Evolutionary conservation across 2,888 invertebrate genomes (phyloP), one percentile per base, ranked within the genome.

Genomic region (Eupithecia vulgata): DNA sequence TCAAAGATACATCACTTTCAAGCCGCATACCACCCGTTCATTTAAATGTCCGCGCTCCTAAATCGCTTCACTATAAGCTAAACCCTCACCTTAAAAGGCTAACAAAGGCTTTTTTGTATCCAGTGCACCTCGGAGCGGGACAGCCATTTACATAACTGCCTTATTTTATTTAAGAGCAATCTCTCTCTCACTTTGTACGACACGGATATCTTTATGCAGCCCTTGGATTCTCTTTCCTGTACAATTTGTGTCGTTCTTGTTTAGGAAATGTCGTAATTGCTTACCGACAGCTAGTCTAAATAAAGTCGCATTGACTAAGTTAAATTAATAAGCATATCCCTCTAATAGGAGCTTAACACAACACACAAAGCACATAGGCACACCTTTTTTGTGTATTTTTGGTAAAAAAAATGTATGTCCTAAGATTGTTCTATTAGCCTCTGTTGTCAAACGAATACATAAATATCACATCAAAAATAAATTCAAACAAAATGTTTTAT

Each of bases 131-230:
- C 81, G 81, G 83, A 84, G 87, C 84, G 85, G 84, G 87, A 80
- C 83, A 83, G 79, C 85, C 83, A 92, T 92, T 92, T 91, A 89
- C 91, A 91, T 92, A 92, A 90, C 90, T 88, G 85, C 88, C 90
- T 91, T 90, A 91, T 88, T 88, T 88, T 86, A 87, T 91, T 90
- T 88, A 88, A 88, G 86, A 88, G 83, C 81, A 83, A 84, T 79
- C 82, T 79, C 82, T 81, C 84, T 84, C 86, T 85, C 85, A 88
- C 86, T 87, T 84, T 83, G 85, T 84, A 82, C 83, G 83, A 85
- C 85, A 83, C 80, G 83, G 84, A 88, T 90, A 88, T 88, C 87
- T 90, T 88, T 87, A 90, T 90, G 86, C 85, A 85, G 85, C 85
- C 81, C 81, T 81, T 79, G 80, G 82, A 71, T 59, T 75, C 61